Percentiles rank a stretch among this genome's conserved stretches.
Conservation (phyloP, 2,888 invertebrate genomes). For the Aphidoletes aphidimyza region DNA sequence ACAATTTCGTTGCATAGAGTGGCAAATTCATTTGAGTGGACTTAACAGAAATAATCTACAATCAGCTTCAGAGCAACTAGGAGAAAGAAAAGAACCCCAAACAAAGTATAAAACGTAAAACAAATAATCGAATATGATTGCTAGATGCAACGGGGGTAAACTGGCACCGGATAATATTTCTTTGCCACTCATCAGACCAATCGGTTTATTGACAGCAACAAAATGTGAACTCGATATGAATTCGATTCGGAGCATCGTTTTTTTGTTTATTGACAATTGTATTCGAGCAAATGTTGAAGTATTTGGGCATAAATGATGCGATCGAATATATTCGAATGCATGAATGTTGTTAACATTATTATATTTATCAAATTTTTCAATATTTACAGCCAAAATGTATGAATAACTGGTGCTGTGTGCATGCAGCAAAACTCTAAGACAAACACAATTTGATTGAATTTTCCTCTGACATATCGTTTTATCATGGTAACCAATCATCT, state of each 20-base stretch:
- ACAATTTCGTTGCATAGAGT: too few relatives aligned
- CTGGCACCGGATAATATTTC: neutral
- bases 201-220: neutral
- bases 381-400: neutral
- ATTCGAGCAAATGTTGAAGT: neutral
- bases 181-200: neutral
- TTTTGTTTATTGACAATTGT: neutral
- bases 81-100: too few relatives aligned
- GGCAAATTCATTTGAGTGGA: neutral
- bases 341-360: neutral
- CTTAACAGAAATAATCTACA: neutral
- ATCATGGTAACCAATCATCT: constrained; percentile 39
- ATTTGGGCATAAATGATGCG: neutral
- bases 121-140: neutral
- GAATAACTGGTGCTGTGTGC: neutral
- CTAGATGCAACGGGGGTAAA: neutral
- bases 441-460: constrained; percentile 47
- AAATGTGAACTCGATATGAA: neutral
- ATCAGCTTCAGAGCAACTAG: too few relatives aligned
- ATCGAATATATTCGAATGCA: neutral
- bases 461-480: constrained; percentile 34
- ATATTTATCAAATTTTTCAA: neutral
- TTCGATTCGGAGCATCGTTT: neutral
- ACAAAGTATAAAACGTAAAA: neutral
- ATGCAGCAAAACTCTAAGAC: neutral